Percentiles rank a stretch among this genome's conserved stretches.
These are phyloP conservation scores for Ophion slaviceki DNA, from an alignment of 2,888 invertebrate genomes.

Conservation along the genomic window DNA sequence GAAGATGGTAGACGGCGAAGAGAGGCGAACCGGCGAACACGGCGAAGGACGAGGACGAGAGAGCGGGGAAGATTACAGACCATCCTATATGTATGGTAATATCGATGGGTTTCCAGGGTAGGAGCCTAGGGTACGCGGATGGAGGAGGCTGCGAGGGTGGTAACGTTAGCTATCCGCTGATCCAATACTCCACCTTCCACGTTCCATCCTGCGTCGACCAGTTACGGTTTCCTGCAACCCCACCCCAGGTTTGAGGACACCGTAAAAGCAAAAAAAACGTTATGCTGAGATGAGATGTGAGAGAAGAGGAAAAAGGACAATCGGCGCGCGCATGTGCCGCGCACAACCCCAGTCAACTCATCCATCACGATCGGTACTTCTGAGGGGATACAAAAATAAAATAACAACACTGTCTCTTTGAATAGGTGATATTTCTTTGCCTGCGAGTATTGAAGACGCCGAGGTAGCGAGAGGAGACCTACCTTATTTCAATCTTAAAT, in stretches of 20 bases:
- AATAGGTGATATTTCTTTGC: background rate
- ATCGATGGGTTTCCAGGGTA: constrained; percentile 73
- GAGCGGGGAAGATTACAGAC: constrained; percentile 72
- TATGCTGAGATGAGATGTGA: constrained; percentile 61
- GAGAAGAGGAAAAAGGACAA: constrained; percentile 49
- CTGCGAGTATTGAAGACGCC: background rate
- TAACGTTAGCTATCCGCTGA: constrained; percentile 63
- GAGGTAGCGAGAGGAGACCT: too few relatives aligned
- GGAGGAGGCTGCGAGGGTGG: constrained; percentile 55
- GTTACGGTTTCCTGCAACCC: constrained; percentile 71
- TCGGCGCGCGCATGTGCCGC: constrained; percentile 49
- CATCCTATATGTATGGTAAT: constrained; percentile 78
- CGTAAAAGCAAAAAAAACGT: constrained; percentile 63
- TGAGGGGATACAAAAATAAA: constrained; percentile 4
- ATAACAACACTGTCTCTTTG: background rate
- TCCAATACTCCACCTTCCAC: constrained; percentile 62
- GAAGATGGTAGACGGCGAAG: constrained; percentile 36
- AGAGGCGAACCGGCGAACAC: constrained; percentile 60
- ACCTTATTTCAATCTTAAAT: background rate
- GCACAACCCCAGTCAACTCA: constrained; percentile 15
- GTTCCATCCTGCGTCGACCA: constrained; percentile 63
- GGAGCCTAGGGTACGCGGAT: constrained; percentile 22
- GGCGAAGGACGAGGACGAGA: constrained; percentile 62
- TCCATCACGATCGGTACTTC: constrained; percentile 25
- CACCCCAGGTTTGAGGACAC: constrained; percentile 57